Base-by-base conservation (phyloP, 2,113 vertebrate genomes). In the Corvus hawaiiensis region DNA sequence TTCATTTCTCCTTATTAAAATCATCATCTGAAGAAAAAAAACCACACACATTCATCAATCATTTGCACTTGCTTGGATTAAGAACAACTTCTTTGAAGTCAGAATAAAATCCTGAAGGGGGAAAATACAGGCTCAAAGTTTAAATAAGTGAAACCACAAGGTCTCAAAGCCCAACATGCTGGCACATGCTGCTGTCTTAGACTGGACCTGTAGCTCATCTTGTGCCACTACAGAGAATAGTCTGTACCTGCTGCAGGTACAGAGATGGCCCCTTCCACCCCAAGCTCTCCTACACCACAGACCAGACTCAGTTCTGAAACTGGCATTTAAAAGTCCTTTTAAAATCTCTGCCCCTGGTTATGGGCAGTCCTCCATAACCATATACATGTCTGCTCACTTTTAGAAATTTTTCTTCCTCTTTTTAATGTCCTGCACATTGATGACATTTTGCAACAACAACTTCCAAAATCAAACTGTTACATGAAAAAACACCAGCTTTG, bases 1-100 rank as follows among this genome's bases (percentile, higher is more conserved):
- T 74, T 93, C 14, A 20, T 77, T 86, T 83, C 52, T 63, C 39
- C 72, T 71, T 87, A 87, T 89, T 82, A 94, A 92, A 95, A 86
- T 77, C 13, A 41, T 63, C 72, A 54, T 43, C 55, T 56, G 35
- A 80, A 74, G 27, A 3, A 46, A 58, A 82, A 82, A 14, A 1
- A 1, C 62, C 72, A 55, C 62, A 26, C 12, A 48, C 37, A 30
- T 63, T 66, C 39, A 80, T 58, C 63, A 55, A 35, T 32, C 73
- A 48, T 51, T 78, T 44, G 59, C 43, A 48, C 19, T 91, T 69
- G 33, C 23, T 90, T 0, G 1, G 51, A 48, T 67, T 79, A 73
- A 37, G 28, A 79, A 22, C 27, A 87, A 74, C 14, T 78, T 64
- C 39, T 76, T 62, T 85, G 83, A 85, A 94, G 67, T 69, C 54